Base-by-base conservation (phyloP, 2,888 invertebrate species). In the Ormyrus rosae region DNA sequence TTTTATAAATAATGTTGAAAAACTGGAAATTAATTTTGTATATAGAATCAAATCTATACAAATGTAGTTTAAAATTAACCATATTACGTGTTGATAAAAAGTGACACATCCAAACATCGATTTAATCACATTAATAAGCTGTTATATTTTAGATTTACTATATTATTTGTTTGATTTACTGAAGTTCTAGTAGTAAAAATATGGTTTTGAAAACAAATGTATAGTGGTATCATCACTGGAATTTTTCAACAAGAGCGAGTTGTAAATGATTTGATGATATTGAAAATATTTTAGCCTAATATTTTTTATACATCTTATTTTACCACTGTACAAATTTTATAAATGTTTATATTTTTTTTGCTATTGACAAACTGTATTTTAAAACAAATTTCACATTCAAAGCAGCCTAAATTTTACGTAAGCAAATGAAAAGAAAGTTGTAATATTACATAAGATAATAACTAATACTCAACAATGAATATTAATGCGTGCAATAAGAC, bases 21-120 rank as follows among this genome's bases (percentile, higher is more conserved):
- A 83, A 60, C 64, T 81, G 75, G 78, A 73, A 78, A 81, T 81
- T 84, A 76, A 83, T 84, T 85, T 85, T 86, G 84, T 86, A 86
- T 79, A 86, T 85, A 86, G 71, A 9, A 69, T 19, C 45, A 55
- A 55, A 60, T 67, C 9, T 53, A 71, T 58, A 7, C 10, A 61
- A 13, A 68, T 48, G 63, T 71, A 68, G 60, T 60, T 72, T 76
- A 13, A 68, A 67, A 80, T 75, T 60, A 64, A 60, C n/a, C 51
- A 70, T 81, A 65, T 55, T 71, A 53, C 48, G 45, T 51, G 51
- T 69, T 77, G 51, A 46, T 61, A 63, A 68, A 45, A 48, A 9
- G 19, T 45, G 63, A 73, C 61, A 51, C 13, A 46, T 75, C 45
- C 34, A 48, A 75, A 76, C 63, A 58, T 60, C 48, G 51, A 70